Evolutionary conservation across 2,797 vertebrate genomes (phyloP).

Genomic region (Enteromius viviparus): DNA sequence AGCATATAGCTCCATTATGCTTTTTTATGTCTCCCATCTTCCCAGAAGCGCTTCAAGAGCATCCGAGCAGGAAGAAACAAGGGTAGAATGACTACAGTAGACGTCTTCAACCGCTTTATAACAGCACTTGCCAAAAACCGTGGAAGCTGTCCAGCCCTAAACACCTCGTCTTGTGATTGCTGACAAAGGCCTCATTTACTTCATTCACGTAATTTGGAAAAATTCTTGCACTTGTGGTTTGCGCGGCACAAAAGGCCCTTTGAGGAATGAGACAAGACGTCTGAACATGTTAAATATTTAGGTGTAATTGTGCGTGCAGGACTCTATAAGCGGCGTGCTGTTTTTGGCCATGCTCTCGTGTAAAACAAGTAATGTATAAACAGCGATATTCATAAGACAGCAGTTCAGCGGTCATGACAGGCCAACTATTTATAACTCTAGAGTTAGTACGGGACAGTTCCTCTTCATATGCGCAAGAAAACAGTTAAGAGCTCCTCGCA

Average conservation of each 20-base stretch:
- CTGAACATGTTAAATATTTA: conserved; percentile 50
- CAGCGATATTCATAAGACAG: conserved; percentile 54
- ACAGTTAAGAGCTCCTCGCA: not conserved
- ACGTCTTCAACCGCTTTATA: not conserved
- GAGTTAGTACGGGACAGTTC: conserved; percentile 57
- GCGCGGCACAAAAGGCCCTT: conserved; percentile 63
- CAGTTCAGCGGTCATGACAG: conserved; percentile 65
- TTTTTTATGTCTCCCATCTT: not conserved
- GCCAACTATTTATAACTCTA: conserved; percentile 72
- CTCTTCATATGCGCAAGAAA: not conserved
- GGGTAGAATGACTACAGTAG: not conserved
- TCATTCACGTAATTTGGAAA: conserved; percentile 41
- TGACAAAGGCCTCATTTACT: not conserved
- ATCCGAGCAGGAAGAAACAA: not conserved
- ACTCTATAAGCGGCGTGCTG: conserved; percentile 4
- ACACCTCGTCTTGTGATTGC: conserved; percentile 44
- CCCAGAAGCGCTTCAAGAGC: not conserved
- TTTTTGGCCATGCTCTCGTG: conserved; percentile 47
- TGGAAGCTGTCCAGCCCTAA: not conserved
- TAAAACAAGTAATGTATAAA: conserved; percentile 57
- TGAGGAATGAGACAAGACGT: conserved; percentile 50
- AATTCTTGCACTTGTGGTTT: conserved; percentile 36
- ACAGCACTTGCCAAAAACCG: not conserved
- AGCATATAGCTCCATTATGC: not conserved
- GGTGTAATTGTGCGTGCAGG: conserved; percentile 41